Base-by-base conservation (phyloP, 2,888 invertebrate genomes). In the Rhamphomyia laevipes region DNA sequence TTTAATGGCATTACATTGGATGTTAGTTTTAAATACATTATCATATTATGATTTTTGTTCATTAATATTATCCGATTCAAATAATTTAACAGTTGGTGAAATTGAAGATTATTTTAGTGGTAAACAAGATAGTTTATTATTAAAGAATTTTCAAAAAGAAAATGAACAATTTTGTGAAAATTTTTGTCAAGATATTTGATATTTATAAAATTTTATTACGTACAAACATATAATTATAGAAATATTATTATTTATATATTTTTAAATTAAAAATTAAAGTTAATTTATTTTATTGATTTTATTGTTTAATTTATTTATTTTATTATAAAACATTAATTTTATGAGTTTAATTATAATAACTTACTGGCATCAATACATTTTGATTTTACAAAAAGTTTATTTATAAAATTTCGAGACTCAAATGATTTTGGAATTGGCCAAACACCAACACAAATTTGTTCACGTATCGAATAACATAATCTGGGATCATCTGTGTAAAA, bases 401-500 rank as follows among this genome's bases (percentile, higher is more conserved):
- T 73, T 1, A 87, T 88, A 62, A 83, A 85, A 53, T 86, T 89
- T 44, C 90, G 76, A 0, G 86, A 81, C 37, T 81, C 74, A 46
- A 87, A 76, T 0, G 80, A 82, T 51, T 83, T 80, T n/a, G 87
- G 86, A 56, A 80, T 75, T 1, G 87, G 87, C 81, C 88, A 85
- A 30, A 86, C 86, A 53, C 88, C 87, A 53, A 89, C 88, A 49
- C 86, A 82, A 44, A 96, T 89, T 64, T 93, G 86, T 68, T 99
- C 99, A 11, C 97, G 80, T 42, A 99, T 84, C 0, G 91, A 87
- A 67, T 93, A 99, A 51, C 89, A 87, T 71, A 99, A 77, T 58
- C 81, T 77, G 5, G 75, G 73, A 55, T 87, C 84, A 61, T 86
- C 90, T 82, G 51, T 82, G 51, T 23, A 51, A 55, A 41, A 38